Evolutionary conservation across 2,797 vertebrate genomes (phyloP), one percentile per base, ranked within the genome.

Genomic region (Phoxinus dragarum): DNA sequence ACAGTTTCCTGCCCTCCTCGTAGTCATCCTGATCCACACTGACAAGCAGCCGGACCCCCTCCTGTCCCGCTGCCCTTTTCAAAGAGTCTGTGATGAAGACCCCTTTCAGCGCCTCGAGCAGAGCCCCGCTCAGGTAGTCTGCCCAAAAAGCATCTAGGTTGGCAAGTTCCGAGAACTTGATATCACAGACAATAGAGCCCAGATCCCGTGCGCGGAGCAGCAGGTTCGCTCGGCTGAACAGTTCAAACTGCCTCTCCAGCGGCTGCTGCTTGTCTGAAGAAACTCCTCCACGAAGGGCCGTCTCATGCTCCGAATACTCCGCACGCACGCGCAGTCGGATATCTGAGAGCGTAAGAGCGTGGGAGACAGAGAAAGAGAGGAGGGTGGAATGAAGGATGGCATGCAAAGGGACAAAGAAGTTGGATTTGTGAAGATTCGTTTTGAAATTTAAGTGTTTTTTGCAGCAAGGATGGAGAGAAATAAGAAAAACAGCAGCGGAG

Each of bases 21-120:
- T 98, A 98, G 93, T 98, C 97, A 0, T 97, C 97, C 91, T 98
- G 97, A 66, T 98, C 97, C 88, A 98, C 97, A 1, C 96, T 97
- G 93, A 98, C 97, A 85, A 98, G 95, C 85, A 98, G 94, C 59
- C 96, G 95, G 47, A 98, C 95, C 0, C 95, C 96, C 90, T 98
- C 97, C 0, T 94, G 93, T 72, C 97, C 97, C 0, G 97, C 97
- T 0, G 97, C 97, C 89, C 95, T 95, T 59, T 96, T 95, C 84
- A 98, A 93, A 1, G 96, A 96, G 90, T 98, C 97, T 0, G 96
- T 98, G 90, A 98, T 97, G 93, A 98, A 98, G 84, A 98, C 97
- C 0, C 96, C 97, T 90, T 97, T 96, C 73, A 98, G 94, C 49
- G 97, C 97, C 93, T 97, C 97, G 52, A 98, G 93, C 90, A 98